A percentile compares a stretch with the other conserved stretches of the same genome.
These are phyloP conservation scores for Pollachius pollachius DNA, from an alignment of 2,113 vertebrate species.

Conservation along the genomic window DNA sequence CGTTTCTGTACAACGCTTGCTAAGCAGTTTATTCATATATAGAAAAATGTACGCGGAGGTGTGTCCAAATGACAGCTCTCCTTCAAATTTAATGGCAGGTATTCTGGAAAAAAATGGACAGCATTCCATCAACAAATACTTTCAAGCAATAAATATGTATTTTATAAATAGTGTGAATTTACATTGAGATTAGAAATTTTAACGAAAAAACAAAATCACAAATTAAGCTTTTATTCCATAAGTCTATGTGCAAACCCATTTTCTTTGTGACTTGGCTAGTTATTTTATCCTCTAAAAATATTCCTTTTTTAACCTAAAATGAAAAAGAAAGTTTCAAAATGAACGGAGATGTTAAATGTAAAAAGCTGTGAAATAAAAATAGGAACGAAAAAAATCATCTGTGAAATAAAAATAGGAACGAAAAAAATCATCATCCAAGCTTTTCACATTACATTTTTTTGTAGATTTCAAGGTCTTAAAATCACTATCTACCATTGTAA, in stretches of 20 bases:
- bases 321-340: conserved; percentile 51
- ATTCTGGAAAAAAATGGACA: conserved; percentile 99
- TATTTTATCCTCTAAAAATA: conserved; percentile 10
- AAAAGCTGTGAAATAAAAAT: conserved; percentile 80
- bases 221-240: conserved; percentile 98
- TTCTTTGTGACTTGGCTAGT: conserved; percentile 93
- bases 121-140: conserved; percentile 99
- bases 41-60: conserved; percentile 99
- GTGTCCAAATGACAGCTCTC: conserved; percentile 99
- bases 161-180: conserved; percentile 99
- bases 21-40: conserved; percentile 99
- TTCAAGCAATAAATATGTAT: conserved; percentile 99
- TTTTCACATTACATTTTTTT: conserved; percentile 89
- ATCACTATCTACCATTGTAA: conserved; percentile 90
- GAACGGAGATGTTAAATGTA: conserved; percentile 24
- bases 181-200: conserved; percentile 99
- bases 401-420: conserved; percentile 87
- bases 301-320: conserved; percentile 73
- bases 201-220: conserved; percentile 82
- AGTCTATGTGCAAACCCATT: conserved; percentile 99
- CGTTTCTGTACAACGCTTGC: conserved; percentile 98
- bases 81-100: conserved; percentile 99
- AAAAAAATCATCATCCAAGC: conserved; percentile 79
- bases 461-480: conserved; percentile 78
- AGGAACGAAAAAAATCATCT: conserved; percentile 74